phyloP scores from a whole-genome alignment of 2,113 vertebrate species.

The Panthera leo region DNA sequence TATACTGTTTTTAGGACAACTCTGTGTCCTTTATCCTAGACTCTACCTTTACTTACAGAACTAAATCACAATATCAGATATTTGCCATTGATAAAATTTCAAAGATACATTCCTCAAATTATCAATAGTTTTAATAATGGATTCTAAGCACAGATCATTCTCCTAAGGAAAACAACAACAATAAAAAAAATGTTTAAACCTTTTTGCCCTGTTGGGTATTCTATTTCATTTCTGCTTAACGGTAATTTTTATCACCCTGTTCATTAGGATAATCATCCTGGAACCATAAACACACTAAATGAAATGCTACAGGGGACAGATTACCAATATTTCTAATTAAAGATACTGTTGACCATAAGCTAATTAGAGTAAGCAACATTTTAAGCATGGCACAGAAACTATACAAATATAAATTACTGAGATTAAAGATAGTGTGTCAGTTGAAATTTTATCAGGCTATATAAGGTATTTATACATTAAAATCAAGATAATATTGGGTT shows the following conservation, averaged over 20 bases:
- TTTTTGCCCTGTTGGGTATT: conserved; percentile 21
- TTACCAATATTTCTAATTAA: conserved; percentile 76
- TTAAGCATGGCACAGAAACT: conserved; percentile 30
- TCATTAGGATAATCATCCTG: conserved; percentile 68
- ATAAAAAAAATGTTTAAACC: not conserved
- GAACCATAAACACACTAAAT: conserved; percentile 66
- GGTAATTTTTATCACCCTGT: conserved; percentile 55
- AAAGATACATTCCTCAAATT: not conserved
- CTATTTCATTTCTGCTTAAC: conserved; percentile 68
- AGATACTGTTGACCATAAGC: conserved; percentile 67
- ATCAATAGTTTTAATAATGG: not conserved
- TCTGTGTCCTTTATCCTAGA: not conserved
- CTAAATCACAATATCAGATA: not conserved
- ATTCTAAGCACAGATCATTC: not conserved
- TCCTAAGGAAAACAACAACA: not conserved
- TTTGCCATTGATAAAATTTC: not conserved
- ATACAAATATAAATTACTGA: conserved; percentile 47
- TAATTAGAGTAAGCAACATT: conserved; percentile 70
- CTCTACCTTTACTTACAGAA: not conserved
- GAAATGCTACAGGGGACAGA: conserved; percentile 57
- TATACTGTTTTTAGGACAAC: not conserved
- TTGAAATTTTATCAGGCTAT: conserved; percentile 31
- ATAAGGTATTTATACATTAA: conserved; percentile 28
- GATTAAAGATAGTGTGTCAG: not conserved
- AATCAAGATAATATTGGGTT: not conserved